phyloP scores from a whole-genome alignment of 2,888 invertebrate genomes.

The Zonitis immaculata region DNA sequence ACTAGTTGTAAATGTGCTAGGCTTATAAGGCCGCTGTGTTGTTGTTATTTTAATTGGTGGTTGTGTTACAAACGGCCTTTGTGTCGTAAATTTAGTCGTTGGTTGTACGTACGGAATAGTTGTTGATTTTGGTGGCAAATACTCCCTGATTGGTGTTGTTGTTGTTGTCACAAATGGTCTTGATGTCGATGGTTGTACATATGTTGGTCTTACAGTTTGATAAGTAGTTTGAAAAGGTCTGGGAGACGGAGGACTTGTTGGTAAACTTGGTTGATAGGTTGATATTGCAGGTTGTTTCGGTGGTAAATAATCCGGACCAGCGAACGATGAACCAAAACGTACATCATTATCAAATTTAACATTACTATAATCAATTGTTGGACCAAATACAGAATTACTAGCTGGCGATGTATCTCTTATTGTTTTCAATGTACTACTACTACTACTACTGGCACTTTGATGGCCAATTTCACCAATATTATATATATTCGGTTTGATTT shows the following conservation, averaged over 20 bases:
- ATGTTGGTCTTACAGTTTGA: neutral
- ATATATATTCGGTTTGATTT: constrained; percentile 32
- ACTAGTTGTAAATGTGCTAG: neutral
- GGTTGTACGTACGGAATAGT: constrained; percentile 25
- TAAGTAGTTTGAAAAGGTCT: constrained; percentile 18
- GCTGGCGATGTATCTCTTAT: constrained; percentile 35
- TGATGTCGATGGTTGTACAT: constrained; percentile 6
- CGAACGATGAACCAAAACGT: constrained; percentile 39
- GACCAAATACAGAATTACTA: constrained; percentile 30
- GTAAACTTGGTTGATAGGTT: constrained; percentile 24
- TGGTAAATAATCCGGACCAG: constrained; percentile 46
- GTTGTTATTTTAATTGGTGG: constrained; percentile 24
- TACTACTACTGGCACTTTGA: too few relatives aligned
- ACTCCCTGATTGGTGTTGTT: constrained; percentile 8
- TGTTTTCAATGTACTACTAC: constrained; percentile 39
- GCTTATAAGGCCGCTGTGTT: constrained; percentile 6
- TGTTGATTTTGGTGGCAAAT: constrained; percentile 13
- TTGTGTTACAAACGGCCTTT: constrained; percentile 23
- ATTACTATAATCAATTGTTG: constrained; percentile 42
- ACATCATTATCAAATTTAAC: constrained; percentile 39
- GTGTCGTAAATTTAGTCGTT: constrained; percentile 32
- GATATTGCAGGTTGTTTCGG: constrained; percentile 29
- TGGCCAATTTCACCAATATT: constrained; percentile 39
- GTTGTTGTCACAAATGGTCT: constrained; percentile 3
- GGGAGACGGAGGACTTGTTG: constrained; percentile 7